Base-by-base conservation (phyloP, 2,797 vertebrate species). In the Hemibagrus guttatus region DNA sequence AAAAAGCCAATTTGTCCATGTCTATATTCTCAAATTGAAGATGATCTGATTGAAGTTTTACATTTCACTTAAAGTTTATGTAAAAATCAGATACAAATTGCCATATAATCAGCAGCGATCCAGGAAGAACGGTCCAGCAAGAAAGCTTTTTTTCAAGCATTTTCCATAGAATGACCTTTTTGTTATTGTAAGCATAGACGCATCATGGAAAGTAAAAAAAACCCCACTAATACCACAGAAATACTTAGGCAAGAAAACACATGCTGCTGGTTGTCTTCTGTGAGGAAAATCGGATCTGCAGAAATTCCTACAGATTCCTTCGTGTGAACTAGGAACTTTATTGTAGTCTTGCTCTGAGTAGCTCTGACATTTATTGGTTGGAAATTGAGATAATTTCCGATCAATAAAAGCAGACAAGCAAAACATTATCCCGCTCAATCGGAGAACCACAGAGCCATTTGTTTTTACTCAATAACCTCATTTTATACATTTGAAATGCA, bases 1-100 rank as follows among this genome's bases (percentile, higher is more conserved):
- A 89, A 91, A 87, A 90, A 95, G 91, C 93, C 91, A 88, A 92
- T 93, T 92, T 61, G 89, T 89, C 90, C 14, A n/a, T 61, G 83
- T 92, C 85, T 93, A 68, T 68, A 82, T 85, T 86, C 35, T 8
- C 9, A 49, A n/a, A 63, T 81, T 3, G 39, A 46, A 4, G 9
- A 81, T 46, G 46, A 81, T 66, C 80, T 28, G 59, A 13, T 16
- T 54, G 52, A 21, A 16, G 42, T 61, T 49, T 17, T 23, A 54
- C 3, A 49, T 21, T 85, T 52, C 58, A 64, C 42, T 76, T 49
- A 35, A 31, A 21, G 49, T 7, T 59, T 19, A 58, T 6, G 26
- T 9, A 85, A 71, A 69, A 85, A 13, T 46, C 23, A 0, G 64
- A 42, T 71, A 16, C 35, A 52, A 52, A 21, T 71, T 49, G 26